These are phyloP conservation scores for Bagarius yarrelli DNA, from an alignment of 2,113 vertebrate genomes.

Conservation along the genomic window DNA sequence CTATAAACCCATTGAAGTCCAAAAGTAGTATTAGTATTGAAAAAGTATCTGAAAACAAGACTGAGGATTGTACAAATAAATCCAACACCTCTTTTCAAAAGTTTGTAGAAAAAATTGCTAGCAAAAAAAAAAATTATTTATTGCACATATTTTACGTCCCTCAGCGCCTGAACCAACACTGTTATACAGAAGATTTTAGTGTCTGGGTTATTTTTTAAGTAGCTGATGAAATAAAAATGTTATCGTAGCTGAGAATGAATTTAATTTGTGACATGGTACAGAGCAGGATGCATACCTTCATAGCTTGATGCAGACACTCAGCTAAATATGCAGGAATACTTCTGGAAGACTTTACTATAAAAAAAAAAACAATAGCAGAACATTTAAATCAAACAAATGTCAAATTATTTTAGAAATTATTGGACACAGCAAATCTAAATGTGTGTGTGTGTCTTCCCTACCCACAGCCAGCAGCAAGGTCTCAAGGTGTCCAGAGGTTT, in stretches of 20 bases:
- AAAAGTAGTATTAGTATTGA: neutral
- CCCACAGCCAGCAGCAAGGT: constrained; percentile 87
- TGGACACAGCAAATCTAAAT: too few species aligned
- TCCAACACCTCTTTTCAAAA: neutral
- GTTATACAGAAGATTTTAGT: neutral
- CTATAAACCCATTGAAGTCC: neutral
- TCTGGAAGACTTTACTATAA: constrained; percentile 84
- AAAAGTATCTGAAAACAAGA: neutral
- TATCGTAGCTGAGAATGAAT: neutral
- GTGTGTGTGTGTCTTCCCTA: constrained; percentile 75
- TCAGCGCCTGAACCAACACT: neutral
- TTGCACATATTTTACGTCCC: neutral
- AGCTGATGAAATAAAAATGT: neutral
- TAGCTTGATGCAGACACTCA: constrained; percentile 83
- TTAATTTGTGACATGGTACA: neutral
- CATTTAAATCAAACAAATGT: too few species aligned
- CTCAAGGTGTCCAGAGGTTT: constrained; percentile 85
- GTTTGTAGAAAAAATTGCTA: neutral
- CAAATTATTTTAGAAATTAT: too few species aligned
- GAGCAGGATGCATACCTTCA: constrained; percentile 77
- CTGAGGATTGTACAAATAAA: neutral
- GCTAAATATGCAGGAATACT: constrained; percentile 89
- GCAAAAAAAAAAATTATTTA: neutral
- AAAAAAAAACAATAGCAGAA: neutral
- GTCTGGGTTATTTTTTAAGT: neutral